These are phyloP conservation scores for Stenolophus ochropezus DNA, from an alignment of 2,888 invertebrate genomes.

Conservation along the genomic window DNA sequence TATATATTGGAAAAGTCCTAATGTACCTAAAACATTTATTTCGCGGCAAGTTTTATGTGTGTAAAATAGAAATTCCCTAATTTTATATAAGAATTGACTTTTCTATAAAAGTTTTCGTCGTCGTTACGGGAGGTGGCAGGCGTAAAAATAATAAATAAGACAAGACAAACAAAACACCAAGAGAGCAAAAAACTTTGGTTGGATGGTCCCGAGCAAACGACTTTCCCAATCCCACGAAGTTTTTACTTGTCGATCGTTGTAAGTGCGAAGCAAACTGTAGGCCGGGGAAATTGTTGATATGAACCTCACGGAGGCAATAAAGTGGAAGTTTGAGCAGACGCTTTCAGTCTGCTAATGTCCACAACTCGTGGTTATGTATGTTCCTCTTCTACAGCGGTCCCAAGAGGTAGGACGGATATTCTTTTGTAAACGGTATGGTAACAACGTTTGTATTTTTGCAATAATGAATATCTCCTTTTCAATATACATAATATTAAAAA, in stretches of 20 bases:
- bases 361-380: slow-evolving; percentile 31
- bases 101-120: background rate
- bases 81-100: no score
- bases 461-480: no score
- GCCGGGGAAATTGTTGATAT: slow-evolving; percentile 40
- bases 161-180: slow-evolving; percentile 1
- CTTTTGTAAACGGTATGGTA: background rate
- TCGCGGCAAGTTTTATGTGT: no score
- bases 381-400: background rate
- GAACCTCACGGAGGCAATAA: slow-evolving; percentile 44
- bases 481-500: no score
- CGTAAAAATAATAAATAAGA: slow-evolving; percentile 8
- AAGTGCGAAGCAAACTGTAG: background rate
- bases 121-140: background rate
- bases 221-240: slow-evolving; percentile 6
- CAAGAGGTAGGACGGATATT: background rate
- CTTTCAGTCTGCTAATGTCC: slow-evolving; percentile 24
- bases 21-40: no score
- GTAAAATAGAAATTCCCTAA: no score
- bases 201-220: background rate
- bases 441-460: background rate
- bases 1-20: no score
- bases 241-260: slow-evolving; percentile 34
- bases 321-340: slow-evolving; percentile 38
- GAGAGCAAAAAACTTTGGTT: slow-evolving; percentile 4